Base-by-base conservation (phyloP, 1,140 invertebrate species). In the Leptinotarsa texana region DNA sequence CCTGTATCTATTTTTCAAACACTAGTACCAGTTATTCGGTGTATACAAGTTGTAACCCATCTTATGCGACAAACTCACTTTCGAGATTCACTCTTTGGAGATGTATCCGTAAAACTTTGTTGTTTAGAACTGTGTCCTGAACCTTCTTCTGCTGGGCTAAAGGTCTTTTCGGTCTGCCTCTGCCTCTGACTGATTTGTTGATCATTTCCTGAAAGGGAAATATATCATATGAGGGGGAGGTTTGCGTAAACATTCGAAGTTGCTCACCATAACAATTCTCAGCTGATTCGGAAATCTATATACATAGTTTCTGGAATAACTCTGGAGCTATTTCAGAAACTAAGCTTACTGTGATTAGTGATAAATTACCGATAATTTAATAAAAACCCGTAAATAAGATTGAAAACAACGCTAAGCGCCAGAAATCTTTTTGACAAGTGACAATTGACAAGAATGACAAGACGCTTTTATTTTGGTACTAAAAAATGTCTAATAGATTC, bases 91-190 rank as follows among this genome's bases (percentile, higher is more conserved):
- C 68, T 70, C 68, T 78, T 13, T 66, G 66, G 18, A 78, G 63
- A 62, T 65, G 74, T 61, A 78, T 74, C 47, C 77, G 47, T 13
- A 78, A 42, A 17, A 78, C 57, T 61, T 69, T 73, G 13, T 73
- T 72, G n/a, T 78, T 75, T 17, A 78, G 48, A n/a, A 62, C 72
- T 22, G 48, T 67, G 27, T 78, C 77, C 4, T 73, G 62, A 13
- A 78, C 5, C 13, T 22, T 72, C 51, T 18, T 57, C 15, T n/a
- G 15, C 4, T 57, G 51, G 15, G 51, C 15, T 17, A 57, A n/a
- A 18, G 15, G 15, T 18, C n/a, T 57, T 57, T 17, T 57, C 51
- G 51, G 51, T 57, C 51, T 57, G 15, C 51, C 51, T 17, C 15
- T 57, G 51, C 51, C n/a, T 57, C 51, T 57, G n/a, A 57, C 51